Percentiles rank a stretch among this genome's conserved stretches.
phyloP scores from a whole-genome alignment of 2,888 invertebrate genomes.

The Idaea aversata region DNA sequence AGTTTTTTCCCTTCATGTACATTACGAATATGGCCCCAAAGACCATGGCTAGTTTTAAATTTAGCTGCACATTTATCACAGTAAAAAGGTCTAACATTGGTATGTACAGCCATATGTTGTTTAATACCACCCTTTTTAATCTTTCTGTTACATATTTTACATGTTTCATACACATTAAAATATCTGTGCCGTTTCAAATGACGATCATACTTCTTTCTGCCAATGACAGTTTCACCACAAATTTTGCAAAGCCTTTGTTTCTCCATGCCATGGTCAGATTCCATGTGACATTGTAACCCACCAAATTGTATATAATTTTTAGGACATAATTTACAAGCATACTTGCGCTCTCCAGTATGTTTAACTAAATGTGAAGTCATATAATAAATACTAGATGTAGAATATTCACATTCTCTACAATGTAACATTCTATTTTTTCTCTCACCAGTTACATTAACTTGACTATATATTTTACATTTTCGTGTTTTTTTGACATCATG shows the following conservation, averaged over 20 bases:
- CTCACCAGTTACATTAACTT: conserved; percentile 23
- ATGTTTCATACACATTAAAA: conserved; percentile 36
- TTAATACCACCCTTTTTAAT: conserved; percentile 38
- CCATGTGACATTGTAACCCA: conserved; percentile 53
- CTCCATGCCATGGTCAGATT: conserved; percentile 44
- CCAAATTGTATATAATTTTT: conserved; percentile 52
- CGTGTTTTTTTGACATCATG: conserved; percentile 36
- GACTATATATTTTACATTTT: conserved; percentile 16
- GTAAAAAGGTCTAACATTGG: conserved; percentile 46
- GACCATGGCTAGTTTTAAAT: conserved; percentile 53
- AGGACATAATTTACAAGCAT: conserved; percentile 49
- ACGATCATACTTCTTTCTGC: conserved; percentile 46
- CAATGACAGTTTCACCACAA: conserved; percentile 57
- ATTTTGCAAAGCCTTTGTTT: conserved; percentile 54
- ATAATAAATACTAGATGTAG: conserved; percentile 47
- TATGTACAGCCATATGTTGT: conserved; percentile 58
- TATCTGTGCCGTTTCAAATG: conserved; percentile 49
- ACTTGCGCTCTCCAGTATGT: conserved; percentile 57
- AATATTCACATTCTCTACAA: conserved; percentile 51
- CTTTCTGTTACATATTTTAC: conserved; percentile 47
- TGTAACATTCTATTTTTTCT: conserved; percentile 23
- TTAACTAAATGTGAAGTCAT: conserved; percentile 47
- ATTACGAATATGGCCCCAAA: conserved; percentile 51
- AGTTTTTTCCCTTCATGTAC: conserved; percentile 44
- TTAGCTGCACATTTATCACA: conserved; percentile 62